Conservation (phyloP, 2,888 invertebrate species). For the Herminia tarsipennalis region DNA sequence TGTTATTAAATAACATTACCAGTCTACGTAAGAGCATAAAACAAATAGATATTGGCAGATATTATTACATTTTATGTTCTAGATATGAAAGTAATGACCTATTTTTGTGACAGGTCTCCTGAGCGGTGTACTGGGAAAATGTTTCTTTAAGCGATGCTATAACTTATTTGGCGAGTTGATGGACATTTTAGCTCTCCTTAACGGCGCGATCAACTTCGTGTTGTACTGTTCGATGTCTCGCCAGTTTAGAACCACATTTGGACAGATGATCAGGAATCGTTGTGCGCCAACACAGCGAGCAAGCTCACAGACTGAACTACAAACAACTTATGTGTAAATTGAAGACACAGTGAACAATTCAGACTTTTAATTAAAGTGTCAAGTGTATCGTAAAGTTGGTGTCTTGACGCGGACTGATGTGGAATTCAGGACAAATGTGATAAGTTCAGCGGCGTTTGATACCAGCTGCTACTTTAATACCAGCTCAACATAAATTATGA, state of each 20-base stretch:
- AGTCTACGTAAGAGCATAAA: neutral
- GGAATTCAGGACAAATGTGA: neutral
- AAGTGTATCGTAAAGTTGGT: neutral
- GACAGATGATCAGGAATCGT: slow-evolving; percentile 88
- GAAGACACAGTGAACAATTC: slow-evolving; percentile 5
- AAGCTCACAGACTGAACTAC: slow-evolving; percentile 85
- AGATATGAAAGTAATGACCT: neutral
- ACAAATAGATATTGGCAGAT: neutral
- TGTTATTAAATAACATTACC: neutral
- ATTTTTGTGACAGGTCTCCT: slow-evolving; percentile 79
- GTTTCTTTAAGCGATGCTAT: slow-evolving; percentile 93
- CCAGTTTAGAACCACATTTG: slow-evolving; percentile 94
- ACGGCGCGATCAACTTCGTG: slow-evolving; percentile 97
- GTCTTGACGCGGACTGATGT: neutral
- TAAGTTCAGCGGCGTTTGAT: neutral
- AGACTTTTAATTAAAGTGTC: neutral
- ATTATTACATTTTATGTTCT: neutral
- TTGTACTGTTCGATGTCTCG: slow-evolving; percentile 97
- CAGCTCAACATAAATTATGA: neutral
- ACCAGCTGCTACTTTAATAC: neutral
- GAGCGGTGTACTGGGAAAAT: slow-evolving; percentile 87
- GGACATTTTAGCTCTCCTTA: slow-evolving; percentile 95
- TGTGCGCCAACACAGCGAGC: slow-evolving; percentile 81
- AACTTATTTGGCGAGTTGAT: slow-evolving; percentile 93
- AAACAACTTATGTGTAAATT: slow-evolving; percentile 87